A percentile compares a stretch with the other conserved stretches of the same genome.
Evolutionary conservation across 2,888 invertebrate genomes (phyloP).

Genomic region (Itoplectis maculator): DNA sequence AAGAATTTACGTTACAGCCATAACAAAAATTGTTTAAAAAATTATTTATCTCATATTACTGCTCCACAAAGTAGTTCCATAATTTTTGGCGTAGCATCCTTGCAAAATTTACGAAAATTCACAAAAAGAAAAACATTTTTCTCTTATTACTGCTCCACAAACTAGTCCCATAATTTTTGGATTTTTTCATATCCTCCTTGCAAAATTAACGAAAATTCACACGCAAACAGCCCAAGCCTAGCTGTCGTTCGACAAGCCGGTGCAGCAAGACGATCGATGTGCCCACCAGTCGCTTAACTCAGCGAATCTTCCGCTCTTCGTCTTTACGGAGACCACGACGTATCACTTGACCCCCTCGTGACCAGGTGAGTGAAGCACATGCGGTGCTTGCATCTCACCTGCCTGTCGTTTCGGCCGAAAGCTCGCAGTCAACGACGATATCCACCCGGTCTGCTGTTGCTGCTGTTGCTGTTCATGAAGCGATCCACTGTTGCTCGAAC

Average conservation of each 20-base stretch:
- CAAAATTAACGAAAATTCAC: too few species aligned
- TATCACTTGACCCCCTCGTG: slow-evolving; percentile 83
- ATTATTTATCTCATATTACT: too few species aligned
- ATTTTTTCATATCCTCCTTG: too few species aligned
- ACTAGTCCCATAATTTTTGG: too few species aligned
- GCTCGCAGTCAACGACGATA: slow-evolving; percentile 82
- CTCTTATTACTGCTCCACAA: too few species aligned
- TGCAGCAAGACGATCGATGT: slow-evolving; percentile 79
- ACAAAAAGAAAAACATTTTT: too few species aligned
- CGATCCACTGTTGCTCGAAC: slow-evolving; percentile 81
- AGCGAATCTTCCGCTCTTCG: slow-evolving; percentile 73
- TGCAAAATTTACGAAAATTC: too few species aligned
- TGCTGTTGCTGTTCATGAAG: slow-evolving; percentile 78
- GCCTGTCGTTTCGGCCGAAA: slow-evolving; percentile 81
- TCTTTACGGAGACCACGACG: slow-evolving; percentile 74
- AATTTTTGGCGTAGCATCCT: too few species aligned
- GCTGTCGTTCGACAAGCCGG: slow-evolving; percentile 72
- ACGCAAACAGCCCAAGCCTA: too few species aligned
- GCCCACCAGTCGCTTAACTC: slow-evolving; percentile 79
- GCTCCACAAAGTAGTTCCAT: too few species aligned
- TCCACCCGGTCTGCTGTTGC: slow-evolving; percentile 81
- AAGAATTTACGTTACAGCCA: too few species aligned
- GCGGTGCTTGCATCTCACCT: slow-evolving; percentile 71
- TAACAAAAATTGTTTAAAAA: too few species aligned
- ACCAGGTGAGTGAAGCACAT: slow-evolving; percentile 77